Base-by-base conservation (phyloP, 2,888 invertebrate species). In the Cephalotes varians region DNA sequence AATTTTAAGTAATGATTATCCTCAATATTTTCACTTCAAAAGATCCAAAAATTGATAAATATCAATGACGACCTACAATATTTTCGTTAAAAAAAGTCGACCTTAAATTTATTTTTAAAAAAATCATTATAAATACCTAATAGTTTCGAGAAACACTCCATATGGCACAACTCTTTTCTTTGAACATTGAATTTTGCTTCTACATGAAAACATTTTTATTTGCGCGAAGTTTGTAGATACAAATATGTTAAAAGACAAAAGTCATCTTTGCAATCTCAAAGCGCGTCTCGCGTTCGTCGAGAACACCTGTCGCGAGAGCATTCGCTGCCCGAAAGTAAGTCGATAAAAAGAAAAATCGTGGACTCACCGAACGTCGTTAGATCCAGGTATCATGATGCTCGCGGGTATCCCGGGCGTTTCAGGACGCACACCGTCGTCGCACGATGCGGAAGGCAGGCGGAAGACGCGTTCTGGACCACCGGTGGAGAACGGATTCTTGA, bases 401-500 rank as follows among this genome's bases (percentile, higher is more conserved):
- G 44, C 21, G 54, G 71, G 12, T 58, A 31, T 73, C 40, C 28
- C 34, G 49, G 25, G 51, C 34, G 44, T 77, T 56, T 28, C 40
- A 9, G 47, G 47, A 56, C 9, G 31, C 34, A n/a, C 76, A 21
- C 18, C 15, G 58, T 25, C 1, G 72, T 49, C 34, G n/a, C 37
- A 60, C 76, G 65, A 47, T 44, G 54, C 18, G 37, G 34, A 56
- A 83, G 69, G 83, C 77, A 81, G 87, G 81, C 82, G 83, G 84
- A 81, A 80, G 76, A 40, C 56, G 81, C 54, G 37, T 34, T 67
- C 7, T 25, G 21, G 56, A 44, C 18, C 64, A 49, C 47, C 44
- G 9, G n/a, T 49, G 21, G 47, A 21, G 34, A 51, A 25, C 10
- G 60, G 49, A 67, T 76, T 91, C 91, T 90, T 91, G 83, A 88